A percentile compares a stretch with the other conserved stretches of the same genome.
Conservation (phyloP, 1,140 invertebrate species). For the Drosophila simulans region DNA sequence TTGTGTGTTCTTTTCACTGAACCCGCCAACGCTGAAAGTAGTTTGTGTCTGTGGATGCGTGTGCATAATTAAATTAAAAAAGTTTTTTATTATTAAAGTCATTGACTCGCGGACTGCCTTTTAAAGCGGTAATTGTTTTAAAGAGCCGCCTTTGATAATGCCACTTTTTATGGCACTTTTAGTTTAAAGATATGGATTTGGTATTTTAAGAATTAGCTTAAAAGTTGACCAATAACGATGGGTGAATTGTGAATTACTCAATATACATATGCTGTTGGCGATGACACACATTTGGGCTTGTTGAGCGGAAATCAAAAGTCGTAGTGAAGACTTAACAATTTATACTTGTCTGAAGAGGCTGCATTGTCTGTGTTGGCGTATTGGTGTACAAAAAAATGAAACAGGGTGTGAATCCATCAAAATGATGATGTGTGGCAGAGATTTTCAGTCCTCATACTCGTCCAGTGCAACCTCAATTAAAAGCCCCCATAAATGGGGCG, state of each 20-base stretch:
- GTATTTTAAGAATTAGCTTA: no score
- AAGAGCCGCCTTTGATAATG: slow-evolving; percentile 8
- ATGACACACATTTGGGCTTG: slow-evolving; percentile 46
- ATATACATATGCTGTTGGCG: neutral
- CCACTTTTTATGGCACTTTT: no score
- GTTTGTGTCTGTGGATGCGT: slow-evolving; percentile 38
- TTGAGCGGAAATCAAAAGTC: slow-evolving; percentile 44
- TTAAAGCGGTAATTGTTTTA: slow-evolving; percentile 32
- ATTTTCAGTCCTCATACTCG: slow-evolving; percentile 19
- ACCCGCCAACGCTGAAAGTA: slow-evolving; percentile 49
- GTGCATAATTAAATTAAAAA: slow-evolving; percentile 75
- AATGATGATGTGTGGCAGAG: slow-evolving; percentile 3
- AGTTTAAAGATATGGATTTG: no score
- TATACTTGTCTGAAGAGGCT: slow-evolving; percentile 37
- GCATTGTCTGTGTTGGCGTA: slow-evolving; percentile 37
- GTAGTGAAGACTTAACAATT: slow-evolving; percentile 24
- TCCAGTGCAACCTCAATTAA: slow-evolving; percentile 28
- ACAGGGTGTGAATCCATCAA: slow-evolving; percentile 38
- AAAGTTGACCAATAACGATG: no score
- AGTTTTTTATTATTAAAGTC: slow-evolving; percentile 61
- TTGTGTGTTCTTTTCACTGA: slow-evolving; percentile 69
- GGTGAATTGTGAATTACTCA: no score
- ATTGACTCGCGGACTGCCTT: slow-evolving; percentile 53
- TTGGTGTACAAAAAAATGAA: neutral
- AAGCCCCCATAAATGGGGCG: slow-evolving; percentile 41